Evolutionary conservation across 2,113 vertebrate species (phyloP).

Genomic region (Salvelinus sp.): DNA sequence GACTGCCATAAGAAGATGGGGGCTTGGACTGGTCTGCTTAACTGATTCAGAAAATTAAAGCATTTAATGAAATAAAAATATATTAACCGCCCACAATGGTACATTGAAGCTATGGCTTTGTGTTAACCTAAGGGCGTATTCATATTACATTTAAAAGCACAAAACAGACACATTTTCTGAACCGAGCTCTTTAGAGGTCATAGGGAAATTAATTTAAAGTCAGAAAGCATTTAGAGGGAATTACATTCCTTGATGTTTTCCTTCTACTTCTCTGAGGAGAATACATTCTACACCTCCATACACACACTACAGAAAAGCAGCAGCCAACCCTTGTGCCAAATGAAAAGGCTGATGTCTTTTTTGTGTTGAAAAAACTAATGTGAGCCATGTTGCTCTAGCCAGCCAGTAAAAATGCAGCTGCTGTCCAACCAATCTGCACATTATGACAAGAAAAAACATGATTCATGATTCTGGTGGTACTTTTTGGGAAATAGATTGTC

Average conservation of each 20-base stretch:
- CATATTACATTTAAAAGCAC: conserved; percentile 43
- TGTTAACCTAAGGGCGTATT: conserved; percentile 43
- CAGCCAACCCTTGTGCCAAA: conserved; percentile 9
- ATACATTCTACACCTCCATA: too few species aligned
- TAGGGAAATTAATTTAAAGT: neutral
- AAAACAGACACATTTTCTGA: conserved; percentile 20
- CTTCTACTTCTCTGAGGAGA: too few species aligned
- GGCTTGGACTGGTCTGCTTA: conserved; percentile 64
- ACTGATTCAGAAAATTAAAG: conserved; percentile 78
- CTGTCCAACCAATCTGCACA: conserved; percentile 9
- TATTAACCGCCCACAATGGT: conserved; percentile 29
- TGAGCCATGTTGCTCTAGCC: neutral
- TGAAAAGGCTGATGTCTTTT: neutral
- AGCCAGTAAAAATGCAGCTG: neutral
- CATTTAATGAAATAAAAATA: conserved; percentile 24
- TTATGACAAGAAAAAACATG: conserved; percentile 9
- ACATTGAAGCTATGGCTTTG: conserved; percentile 47
- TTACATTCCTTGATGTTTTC: neutral
- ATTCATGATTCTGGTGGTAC: conserved; percentile 16
- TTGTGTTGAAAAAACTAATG: conserved; percentile 24
- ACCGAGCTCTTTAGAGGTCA: conserved; percentile 26
- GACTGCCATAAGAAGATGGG: conserved; percentile 51
- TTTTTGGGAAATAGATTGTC: neutral
- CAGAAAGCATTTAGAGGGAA: conserved; percentile 2
- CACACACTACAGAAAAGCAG: neutral